Conservation (phyloP, 64 coral and sea anemone genomes). For the Trachythela sp. region DNA sequence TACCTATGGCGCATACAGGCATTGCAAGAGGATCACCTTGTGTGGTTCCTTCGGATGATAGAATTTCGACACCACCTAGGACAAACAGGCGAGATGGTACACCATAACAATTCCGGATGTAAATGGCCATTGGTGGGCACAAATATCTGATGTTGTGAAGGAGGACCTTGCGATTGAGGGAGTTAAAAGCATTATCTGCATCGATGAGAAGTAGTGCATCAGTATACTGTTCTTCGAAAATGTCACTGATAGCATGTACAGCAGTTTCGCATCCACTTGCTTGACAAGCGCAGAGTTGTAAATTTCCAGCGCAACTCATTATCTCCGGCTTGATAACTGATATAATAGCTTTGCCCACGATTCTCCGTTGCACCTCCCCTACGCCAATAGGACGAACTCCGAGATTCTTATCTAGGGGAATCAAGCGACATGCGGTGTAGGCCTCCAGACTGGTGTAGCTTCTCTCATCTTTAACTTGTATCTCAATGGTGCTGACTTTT, state of each 20-base stretch:
- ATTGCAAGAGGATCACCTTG: slow-evolving; percentile 57
- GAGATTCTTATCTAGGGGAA: slow-evolving; percentile 26
- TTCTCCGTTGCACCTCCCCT: slow-evolving; percentile 35
- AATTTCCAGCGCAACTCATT: slow-evolving; percentile 49
- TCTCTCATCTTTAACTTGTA: slow-evolving; percentile 21
- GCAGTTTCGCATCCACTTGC: slow-evolving; percentile 57
- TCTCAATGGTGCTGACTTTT: slow-evolving; percentile 35
- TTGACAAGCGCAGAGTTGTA: slow-evolving; percentile 60
- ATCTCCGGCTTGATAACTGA: slow-evolving; percentile 62
- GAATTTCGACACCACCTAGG: slow-evolving; percentile 43
- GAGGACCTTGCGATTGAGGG: slow-evolving; percentile 42
- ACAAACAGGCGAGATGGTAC: slow-evolving; percentile 51
- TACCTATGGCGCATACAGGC: slow-evolving; percentile 51
- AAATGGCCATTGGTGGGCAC: slow-evolving; percentile 58
- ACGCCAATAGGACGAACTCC: slow-evolving; percentile 15
- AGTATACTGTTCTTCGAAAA: too few relatives aligned
- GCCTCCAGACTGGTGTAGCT: slow-evolving; percentile 35
- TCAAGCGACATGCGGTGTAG: slow-evolving; percentile 33
- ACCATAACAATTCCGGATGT: slow-evolving; percentile 60
- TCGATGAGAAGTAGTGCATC: too few relatives aligned
- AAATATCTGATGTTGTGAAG: slow-evolving; percentile 56
- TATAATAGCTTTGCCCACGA: slow-evolving; percentile 38
- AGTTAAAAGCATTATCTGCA: slow-evolving; percentile 60
- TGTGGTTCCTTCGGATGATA: slow-evolving; percentile 50
- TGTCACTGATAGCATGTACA: slow-evolving; percentile 52